phyloP scores from a whole-genome alignment of 2,113 vertebrate genomes.

The Paramormyrops kingsleyae region DNA sequence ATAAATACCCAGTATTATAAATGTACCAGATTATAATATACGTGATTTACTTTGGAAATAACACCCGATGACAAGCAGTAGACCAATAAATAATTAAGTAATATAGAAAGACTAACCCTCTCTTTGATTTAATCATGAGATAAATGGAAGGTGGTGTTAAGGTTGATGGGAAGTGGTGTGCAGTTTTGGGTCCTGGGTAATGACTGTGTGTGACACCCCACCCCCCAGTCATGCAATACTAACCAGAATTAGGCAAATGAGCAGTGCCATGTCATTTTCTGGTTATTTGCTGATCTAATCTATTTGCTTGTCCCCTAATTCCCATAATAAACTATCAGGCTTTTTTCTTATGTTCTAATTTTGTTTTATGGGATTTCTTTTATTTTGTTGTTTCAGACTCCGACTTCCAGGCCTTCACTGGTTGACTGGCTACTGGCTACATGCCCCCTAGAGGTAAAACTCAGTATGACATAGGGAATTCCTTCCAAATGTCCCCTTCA shows the following conservation, averaged over 20 bases:
- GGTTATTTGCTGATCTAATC: not conserved
- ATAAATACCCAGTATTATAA: not conserved
- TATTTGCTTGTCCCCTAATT: not conserved
- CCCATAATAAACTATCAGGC: not conserved
- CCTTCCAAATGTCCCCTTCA: not conserved
- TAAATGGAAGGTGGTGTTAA: not conserved
- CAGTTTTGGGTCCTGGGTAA: not conserved
- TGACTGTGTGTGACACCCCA: not conserved
- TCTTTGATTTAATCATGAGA: not conserved
- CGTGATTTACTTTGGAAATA: not conserved
- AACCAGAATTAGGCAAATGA: not conserved
- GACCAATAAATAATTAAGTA: not conserved
- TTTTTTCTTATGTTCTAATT: not conserved
- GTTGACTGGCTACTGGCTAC: slow-evolving; percentile 48
- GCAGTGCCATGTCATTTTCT: not conserved
- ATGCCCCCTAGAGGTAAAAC: slow-evolving; percentile 52
- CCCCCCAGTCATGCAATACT: not conserved
- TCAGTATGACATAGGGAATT: slow-evolving; percentile 24
- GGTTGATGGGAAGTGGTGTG: not conserved
- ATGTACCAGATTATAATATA: not conserved
- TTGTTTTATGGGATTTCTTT: slow-evolving; percentile 26
- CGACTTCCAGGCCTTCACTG: slow-evolving; percentile 71
- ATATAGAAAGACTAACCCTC: not conserved
- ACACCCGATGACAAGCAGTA: not conserved
- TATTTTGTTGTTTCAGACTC: slow-evolving; percentile 66